These are phyloP conservation scores for Phrynocephalus vlangalii DNA, from an alignment of 2,797 vertebrate species.

Conservation along the genomic window DNA sequence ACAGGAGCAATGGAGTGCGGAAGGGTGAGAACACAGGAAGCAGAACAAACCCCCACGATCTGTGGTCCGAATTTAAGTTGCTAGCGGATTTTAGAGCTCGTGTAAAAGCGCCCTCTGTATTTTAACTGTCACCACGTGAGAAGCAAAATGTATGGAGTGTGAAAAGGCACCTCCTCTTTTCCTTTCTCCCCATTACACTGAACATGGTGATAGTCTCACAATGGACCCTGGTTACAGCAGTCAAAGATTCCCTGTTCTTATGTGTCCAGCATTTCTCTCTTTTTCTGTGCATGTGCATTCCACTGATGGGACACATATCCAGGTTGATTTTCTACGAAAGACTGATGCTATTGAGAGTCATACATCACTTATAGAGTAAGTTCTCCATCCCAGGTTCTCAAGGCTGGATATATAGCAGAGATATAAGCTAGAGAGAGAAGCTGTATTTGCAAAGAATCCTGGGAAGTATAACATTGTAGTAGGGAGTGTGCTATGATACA, in stretches of 20 bases:
- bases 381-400: not conserved
- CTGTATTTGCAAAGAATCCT: not conserved
- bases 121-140: not conserved
- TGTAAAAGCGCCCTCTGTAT: not conserved
- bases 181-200: not conserved
- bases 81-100: too few species aligned
- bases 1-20: too few species aligned
- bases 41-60: too few species aligned
- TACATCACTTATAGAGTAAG: not conserved
- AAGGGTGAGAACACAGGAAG: too few species aligned
- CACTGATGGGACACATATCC: not conserved
- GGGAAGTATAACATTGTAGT: not conserved
- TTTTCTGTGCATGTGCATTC: not conserved
- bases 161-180: not conserved
- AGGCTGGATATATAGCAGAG: not conserved
- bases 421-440: not conserved
- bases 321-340: not conserved
- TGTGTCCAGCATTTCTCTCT: not conserved
- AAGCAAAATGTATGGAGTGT: not conserved
- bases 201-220: not conserved
- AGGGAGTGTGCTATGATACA: not conserved
- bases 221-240: not conserved
- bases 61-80: too few species aligned
- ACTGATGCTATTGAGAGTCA: too few species aligned
- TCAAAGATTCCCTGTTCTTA: not conserved